Percentiles rank a stretch among this genome's conserved stretches.
phyloP scores from a whole-genome alignment of 1,140 invertebrate genomes.

The Neodiprion fabricii region DNA sequence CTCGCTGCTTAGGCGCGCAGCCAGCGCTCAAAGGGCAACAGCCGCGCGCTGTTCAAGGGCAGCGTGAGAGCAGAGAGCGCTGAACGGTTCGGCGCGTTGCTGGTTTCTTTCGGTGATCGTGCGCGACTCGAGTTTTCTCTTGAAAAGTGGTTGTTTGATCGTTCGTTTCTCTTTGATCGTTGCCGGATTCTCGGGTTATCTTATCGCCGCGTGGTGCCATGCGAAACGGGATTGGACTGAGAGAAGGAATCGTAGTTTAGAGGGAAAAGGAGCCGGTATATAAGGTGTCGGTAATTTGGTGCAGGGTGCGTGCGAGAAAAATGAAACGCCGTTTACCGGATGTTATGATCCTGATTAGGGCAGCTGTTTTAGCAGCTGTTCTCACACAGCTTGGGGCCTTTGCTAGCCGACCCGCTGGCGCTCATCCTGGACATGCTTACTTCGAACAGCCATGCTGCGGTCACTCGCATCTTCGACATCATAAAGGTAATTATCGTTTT shows the following conservation, averaged over 20 bases:
- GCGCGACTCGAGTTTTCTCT: too few species aligned
- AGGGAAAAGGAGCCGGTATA: not conserved
- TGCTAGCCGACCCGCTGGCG: slow-evolving; percentile 50
- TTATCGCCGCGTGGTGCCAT: too few species aligned
- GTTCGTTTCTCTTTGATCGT: too few species aligned
- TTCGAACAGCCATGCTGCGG: slow-evolving; percentile 61
- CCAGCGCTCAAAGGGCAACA: slow-evolving; percentile 38
- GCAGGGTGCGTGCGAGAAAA: slow-evolving; percentile 28
- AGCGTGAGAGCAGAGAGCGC: slow-evolving; percentile 11
- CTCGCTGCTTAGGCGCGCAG: not conserved
- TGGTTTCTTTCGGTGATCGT: too few species aligned
- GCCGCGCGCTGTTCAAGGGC: slow-evolving; percentile 37
- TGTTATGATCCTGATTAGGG: slow-evolving; percentile 48
- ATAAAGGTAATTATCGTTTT: slow-evolving; percentile 51
- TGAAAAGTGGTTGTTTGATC: too few species aligned
- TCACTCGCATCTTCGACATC: slow-evolving; percentile 58
- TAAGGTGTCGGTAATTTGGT: too few species aligned
- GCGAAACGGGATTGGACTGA: not conserved
- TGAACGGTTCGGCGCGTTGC: not conserved
- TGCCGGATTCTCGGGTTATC: too few species aligned
- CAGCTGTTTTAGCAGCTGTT: slow-evolving; percentile 59
- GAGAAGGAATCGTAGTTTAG: not conserved
- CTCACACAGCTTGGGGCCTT: slow-evolving; percentile 47
- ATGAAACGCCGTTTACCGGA: slow-evolving; percentile 40
- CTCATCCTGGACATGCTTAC: slow-evolving; percentile 60